Evolutionary conservation across 2,113 vertebrate species (phyloP).

Genomic region (Erythrolamprus reginae): DNA sequence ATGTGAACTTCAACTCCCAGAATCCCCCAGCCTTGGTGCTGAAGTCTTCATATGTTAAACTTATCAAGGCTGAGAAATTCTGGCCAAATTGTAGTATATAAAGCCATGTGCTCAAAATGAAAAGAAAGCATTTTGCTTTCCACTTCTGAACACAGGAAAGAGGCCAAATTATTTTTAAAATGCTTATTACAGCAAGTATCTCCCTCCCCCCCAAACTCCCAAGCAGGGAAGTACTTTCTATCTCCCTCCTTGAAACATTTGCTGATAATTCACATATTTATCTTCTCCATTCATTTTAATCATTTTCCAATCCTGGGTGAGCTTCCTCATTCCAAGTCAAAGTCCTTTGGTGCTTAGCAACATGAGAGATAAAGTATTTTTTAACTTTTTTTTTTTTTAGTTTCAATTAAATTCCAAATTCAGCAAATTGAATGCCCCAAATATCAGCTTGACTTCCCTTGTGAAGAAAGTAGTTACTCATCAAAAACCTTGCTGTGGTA

Average conservation of each 20-base stretch:
- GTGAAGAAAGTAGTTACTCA: neutral
- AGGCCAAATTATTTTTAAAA: neutral
- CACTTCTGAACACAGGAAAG: neutral
- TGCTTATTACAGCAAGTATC: neutral
- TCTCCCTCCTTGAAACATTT: neutral
- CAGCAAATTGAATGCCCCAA: neutral
- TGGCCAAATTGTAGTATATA: neutral
- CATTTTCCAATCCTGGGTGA: fast-evolving
- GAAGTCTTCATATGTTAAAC: neutral
- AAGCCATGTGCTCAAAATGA: neutral
- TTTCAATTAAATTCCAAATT: neutral
- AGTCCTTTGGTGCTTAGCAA: neutral
- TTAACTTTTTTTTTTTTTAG: neutral
- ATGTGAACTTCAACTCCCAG: neutral
- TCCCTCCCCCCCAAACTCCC: neutral
- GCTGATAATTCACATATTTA: neutral
- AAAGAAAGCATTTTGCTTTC: neutral
- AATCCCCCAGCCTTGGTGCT: neutral
- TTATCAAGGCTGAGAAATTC: neutral
- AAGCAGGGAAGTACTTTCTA: neutral
- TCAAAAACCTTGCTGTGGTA: neutral
- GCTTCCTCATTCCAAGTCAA: fast-evolving
- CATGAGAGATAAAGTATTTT: fast-evolving
- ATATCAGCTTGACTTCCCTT: neutral
- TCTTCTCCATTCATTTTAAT: neutral